phyloP scores from a whole-genome alignment of 2,113 vertebrate species.

The Ctenodactylus gundi region DNA sequence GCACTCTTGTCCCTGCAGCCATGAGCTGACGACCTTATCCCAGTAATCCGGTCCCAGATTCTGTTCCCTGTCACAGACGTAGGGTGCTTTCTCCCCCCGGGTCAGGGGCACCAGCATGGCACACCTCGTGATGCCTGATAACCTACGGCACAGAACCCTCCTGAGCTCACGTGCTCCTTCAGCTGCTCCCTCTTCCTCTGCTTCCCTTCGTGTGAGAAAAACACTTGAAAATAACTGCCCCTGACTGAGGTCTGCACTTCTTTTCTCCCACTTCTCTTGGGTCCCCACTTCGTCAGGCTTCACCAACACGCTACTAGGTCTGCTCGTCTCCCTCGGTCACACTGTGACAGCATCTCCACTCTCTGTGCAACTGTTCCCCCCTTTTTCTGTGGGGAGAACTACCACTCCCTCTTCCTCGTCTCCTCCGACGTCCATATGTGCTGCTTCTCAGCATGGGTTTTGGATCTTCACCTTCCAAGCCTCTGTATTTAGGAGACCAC shows the following conservation, averaged over 20 bases:
- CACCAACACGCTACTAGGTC: rapidly evolving
- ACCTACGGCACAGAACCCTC: neutral
- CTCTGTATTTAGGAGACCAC: neutral
- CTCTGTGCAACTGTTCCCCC: neutral
- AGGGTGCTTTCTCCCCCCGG: neutral
- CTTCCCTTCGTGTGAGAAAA: neutral
- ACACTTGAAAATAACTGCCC: neutral
- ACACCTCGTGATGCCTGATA: too few species aligned
- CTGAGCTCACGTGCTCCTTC: neutral
- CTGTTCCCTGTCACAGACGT: neutral
- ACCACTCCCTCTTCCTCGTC: neutral
- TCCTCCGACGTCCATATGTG: neutral
- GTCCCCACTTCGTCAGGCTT: neutral
- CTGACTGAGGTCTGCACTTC: neutral
- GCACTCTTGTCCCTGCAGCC: neutral
- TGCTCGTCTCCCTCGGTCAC: neutral
- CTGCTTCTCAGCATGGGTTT: neutral
- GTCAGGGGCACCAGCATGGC: neutral
- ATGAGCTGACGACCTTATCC: neutral
- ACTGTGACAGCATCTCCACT: rapidly evolving
- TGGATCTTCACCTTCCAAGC: neutral
- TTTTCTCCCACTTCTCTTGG: neutral
- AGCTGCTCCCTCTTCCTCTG: neutral
- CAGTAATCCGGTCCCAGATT: neutral
- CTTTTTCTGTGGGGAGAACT: neutral